Evolutionary conservation across 1,140 invertebrate genomes (phyloP), one percentile per base, ranked within the genome.

Genomic region (Drosophila bocki): DNA sequence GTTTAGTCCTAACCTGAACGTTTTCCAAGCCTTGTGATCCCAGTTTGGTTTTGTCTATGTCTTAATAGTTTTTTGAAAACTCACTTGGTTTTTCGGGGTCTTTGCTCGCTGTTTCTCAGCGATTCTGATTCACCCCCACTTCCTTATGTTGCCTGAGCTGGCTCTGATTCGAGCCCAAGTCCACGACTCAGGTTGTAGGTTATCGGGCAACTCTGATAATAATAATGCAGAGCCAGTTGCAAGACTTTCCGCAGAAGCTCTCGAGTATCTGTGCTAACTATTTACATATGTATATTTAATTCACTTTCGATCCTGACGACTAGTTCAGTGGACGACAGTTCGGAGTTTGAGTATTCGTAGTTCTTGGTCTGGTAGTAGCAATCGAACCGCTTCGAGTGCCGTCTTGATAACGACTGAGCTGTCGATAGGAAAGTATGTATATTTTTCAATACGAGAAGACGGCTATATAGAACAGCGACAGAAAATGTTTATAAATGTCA

Each of bases 401-500:
- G 85, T 64, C 70, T 79, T 91, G 82, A 90, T 91, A 91, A 79
- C 82, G 75, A 90, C 86, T 90, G 82, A 58, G 63, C 54, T 35
- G 70, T 17, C 54, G 26, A 60, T 60, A 50, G 50, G 47, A 65
- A 74, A 80, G 48, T 44, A 62, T 53, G 65, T 68, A 29, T 29
- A 29, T 75, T 64, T 77, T 51, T 51, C 42, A 47, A 78, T 72
- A 62, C 67, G 51, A 65, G 65, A 70, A 78, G 33, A 59, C 48
- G 37, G 48, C 37, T 56, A 71, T 58, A 78, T 58, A 41, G 44
- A 78, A 32, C 39, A 22, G 56, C 67, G 44, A 26, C 2, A 53
- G 51, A 75, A 82, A 62, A 65, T 59, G 51, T 51, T 57, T 45
- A 67, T 60, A 67, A 56, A 57, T 53, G 17, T 45, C 35, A 22